phyloP scores from a whole-genome alignment of 2,797 vertebrate genomes.

The Arnoldichthys spilopterus region DNA sequence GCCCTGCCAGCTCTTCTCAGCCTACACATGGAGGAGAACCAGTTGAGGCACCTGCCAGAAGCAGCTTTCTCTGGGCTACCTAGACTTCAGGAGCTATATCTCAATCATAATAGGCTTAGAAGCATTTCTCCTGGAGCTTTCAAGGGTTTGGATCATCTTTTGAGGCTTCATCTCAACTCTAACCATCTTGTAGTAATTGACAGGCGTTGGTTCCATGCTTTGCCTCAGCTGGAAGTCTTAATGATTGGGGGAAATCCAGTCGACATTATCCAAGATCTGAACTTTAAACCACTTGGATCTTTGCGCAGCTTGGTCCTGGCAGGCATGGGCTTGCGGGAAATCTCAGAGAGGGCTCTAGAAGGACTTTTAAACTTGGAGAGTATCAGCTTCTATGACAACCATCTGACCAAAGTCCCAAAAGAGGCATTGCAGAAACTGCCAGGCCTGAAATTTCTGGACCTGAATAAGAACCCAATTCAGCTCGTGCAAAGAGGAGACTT shows the following conservation, averaged over 20 bases:
- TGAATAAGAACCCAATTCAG: slow-evolving; percentile 94
- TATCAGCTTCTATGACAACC: slow-evolving; percentile 96
- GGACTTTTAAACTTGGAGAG: slow-evolving; percentile 90
- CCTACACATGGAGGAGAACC: slow-evolving; percentile 96
- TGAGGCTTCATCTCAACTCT: slow-evolving; percentile 95
- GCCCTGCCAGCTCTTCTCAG: slow-evolving; percentile 87
- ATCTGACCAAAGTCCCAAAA: slow-evolving; percentile 85
- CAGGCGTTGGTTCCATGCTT: slow-evolving; percentile 87
- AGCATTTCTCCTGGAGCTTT: slow-evolving; percentile 88
- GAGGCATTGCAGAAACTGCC: slow-evolving; percentile 87
- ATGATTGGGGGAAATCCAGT: slow-evolving; percentile 97
- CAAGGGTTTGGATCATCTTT: slow-evolving; percentile 81
- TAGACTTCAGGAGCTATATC: slow-evolving; percentile 93
- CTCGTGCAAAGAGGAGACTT: slow-evolving; percentile 91
- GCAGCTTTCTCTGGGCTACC: slow-evolving; percentile 85
- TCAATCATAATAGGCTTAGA: slow-evolving; percentile 93
- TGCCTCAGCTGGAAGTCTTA: slow-evolving; percentile 91
- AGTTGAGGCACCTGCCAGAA: slow-evolving; percentile 84
- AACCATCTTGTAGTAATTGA: slow-evolving; percentile 87
- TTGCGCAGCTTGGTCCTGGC: slow-evolving; percentile 93
- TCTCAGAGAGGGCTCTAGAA: slow-evolving; percentile 88
- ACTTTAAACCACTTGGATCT: slow-evolving; percentile 87
- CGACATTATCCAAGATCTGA: slow-evolving; percentile 86
- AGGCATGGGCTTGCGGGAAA: slow-evolving; percentile 88
- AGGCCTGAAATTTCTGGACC: slow-evolving; percentile 93